Evolutionary conservation across 2,113 vertebrate species (phyloP), one percentile per base, ranked within the genome.

Genomic region (Aix galericulata): DNA sequence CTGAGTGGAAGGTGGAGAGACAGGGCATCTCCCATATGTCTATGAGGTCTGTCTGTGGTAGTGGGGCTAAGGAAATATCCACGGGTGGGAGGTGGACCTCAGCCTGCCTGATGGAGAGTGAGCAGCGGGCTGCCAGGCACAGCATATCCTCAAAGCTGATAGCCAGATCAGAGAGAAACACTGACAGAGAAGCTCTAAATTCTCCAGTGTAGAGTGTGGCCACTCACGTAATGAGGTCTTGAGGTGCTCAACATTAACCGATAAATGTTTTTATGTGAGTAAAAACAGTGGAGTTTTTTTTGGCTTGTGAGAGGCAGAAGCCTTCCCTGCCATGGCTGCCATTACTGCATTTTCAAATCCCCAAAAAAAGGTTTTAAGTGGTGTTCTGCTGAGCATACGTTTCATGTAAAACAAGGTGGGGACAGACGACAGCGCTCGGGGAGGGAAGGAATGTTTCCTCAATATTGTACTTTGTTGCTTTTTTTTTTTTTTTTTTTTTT

Each of bases 371-470:
- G n/a, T 83, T 98, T 94, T 73, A 75, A 74, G 73, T 17, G 11
- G 71, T 32, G 60, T 62, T 95, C 93, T 94, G 36, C 55, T 91
- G 82, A 88, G 75, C 16, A 36, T 53, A 67, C 32, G 27, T 94
- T 91, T 71, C 84, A 55, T 4, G 5, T 66, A 72, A 9, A 9
- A 50, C 34, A 68, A 75, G 68, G 27, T 89, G 91, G 20, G 78
- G 74, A 92, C 77, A 91, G 77, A 81, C 25, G 63, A 93, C 69
- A 53, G 71, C 52, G 75, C 12, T 52, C 91, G 56, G 40, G 22
- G 76, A 56, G 71, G 6, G 73, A 20, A 79, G 23, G 13, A 60
- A 44, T 77, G 60, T 92, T 97, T 97, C 63, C 95, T 97, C 91
- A 94, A 59, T 90, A 75, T 48, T 72, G 77, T 88, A 64, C 36